These are phyloP conservation scores for Trichomycterus rosablanca DNA, from an alignment of 2,113 vertebrate species.

Conservation along the genomic window DNA sequence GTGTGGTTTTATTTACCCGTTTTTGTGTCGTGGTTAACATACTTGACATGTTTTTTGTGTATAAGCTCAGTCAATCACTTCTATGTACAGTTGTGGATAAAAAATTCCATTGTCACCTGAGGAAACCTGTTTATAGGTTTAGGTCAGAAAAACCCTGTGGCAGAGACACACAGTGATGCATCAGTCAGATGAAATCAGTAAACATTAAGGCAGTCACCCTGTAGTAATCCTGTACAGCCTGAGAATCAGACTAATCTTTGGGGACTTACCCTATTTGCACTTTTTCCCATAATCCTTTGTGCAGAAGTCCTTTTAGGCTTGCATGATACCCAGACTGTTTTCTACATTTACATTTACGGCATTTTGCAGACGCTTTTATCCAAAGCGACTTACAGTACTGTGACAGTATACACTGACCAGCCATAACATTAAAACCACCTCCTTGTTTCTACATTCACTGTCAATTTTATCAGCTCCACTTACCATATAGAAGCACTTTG, in stretches of 20 bases:
- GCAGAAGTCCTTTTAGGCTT: too few species aligned
- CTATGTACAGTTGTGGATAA: constrained; percentile 46
- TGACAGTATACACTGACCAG: constrained; percentile 13
- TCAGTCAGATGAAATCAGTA: constrained; percentile 29
- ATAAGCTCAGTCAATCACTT: constrained; percentile 45
- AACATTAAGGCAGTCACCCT: constrained; percentile 18
- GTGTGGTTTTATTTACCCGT: constrained; percentile 60
- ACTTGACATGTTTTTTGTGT: constrained; percentile 50
- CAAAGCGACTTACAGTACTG: too few species aligned
- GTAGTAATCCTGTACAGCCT: constrained; percentile 39
- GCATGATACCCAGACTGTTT: too few species aligned
- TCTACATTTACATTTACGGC: too few species aligned
- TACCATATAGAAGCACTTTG: too few species aligned
- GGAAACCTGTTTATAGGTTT: constrained; percentile 50
- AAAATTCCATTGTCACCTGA: constrained; percentile 58
- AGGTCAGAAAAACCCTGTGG: constrained; percentile 33
- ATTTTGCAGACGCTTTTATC: too few species aligned
- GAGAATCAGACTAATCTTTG: constrained; percentile 31
- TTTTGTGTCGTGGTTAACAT: constrained; percentile 46
- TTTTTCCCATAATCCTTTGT: constrained; percentile 29
- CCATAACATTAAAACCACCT: constrained; percentile 7
- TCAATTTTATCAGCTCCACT: too few species aligned
- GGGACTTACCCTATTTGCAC: constrained; percentile 34
- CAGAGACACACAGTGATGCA: constrained; percentile 1
- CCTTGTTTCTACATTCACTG: too few species aligned